phyloP scores from a whole-genome alignment of 2,797 vertebrate species.

The Urocyon cinereoargenteus region DNA sequence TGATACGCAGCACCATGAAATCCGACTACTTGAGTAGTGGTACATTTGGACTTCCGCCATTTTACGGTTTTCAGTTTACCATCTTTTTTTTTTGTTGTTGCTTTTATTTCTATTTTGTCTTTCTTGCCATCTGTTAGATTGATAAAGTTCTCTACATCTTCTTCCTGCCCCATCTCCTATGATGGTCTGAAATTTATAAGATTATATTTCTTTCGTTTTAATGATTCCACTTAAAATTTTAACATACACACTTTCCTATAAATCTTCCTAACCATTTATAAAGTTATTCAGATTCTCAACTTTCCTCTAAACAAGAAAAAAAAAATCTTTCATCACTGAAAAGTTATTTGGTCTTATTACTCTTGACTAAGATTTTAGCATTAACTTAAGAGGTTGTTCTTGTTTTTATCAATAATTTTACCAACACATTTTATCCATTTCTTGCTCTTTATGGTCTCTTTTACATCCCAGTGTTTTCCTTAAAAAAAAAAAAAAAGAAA shows the following conservation, averaged over 20 bases:
- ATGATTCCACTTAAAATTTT: neutral
- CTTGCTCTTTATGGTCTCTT: neutral
- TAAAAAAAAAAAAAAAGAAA: too few species aligned
- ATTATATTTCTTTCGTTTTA: conserved; percentile 3
- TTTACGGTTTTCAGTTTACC: neutral
- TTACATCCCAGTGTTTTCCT: neutral
- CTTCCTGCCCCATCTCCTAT: neutral
- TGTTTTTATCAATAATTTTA: conserved; percentile 39
- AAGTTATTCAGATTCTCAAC: neutral
- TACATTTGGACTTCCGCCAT: neutral
- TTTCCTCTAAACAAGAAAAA: conserved; percentile 11
- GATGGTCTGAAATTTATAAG: conserved; percentile 3
- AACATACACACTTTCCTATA: neutral
- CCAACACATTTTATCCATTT: neutral
- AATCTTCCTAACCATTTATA: conserved; percentile 8
- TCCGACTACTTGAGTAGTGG: neutral
- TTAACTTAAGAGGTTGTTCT: neutral
- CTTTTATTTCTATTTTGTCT: conserved; percentile 8
- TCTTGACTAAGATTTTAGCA: neutral
- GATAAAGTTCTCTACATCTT: neutral
- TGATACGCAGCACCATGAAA: neutral
- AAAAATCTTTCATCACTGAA: neutral
- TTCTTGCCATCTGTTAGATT: neutral
- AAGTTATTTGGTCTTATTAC: neutral
- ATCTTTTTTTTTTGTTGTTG: neutral